These are phyloP conservation scores for Bombus impatiens DNA, from an alignment of 1,140 invertebrate species.

Conservation along the genomic window DNA sequence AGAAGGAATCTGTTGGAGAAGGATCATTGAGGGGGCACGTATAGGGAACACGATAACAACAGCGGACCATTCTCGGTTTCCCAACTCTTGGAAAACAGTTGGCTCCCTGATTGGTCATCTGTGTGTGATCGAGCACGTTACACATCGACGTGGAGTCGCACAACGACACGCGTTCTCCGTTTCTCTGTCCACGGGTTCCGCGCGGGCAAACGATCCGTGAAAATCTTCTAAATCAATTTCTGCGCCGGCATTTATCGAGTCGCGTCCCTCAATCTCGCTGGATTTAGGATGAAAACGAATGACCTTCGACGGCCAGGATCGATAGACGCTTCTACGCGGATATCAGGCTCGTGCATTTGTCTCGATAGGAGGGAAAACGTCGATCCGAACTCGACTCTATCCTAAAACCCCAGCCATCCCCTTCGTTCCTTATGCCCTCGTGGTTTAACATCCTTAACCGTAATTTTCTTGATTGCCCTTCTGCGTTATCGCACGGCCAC, in stretches of 20 bases:
- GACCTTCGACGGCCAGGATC: slow-evolving; percentile 52
- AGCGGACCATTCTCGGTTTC: slow-evolving; percentile 40
- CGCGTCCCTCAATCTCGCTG: slow-evolving; percentile 54
- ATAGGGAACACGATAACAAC: slow-evolving; percentile 34
- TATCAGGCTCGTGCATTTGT: slow-evolving; percentile 49
- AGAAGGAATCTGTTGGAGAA: slow-evolving; percentile 29
- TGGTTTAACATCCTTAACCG: slow-evolving; percentile 39
- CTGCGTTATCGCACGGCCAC: slow-evolving; percentile 10
- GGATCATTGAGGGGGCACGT: slow-evolving; percentile 11
- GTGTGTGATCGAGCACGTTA: slow-evolving; percentile 56
- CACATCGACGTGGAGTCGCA: slow-evolving; percentile 30
- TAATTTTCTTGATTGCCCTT: slow-evolving; percentile 43
- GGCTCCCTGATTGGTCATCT: slow-evolving; percentile 62
- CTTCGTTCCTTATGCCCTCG: background rate
- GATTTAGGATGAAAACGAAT: slow-evolving; percentile 58
- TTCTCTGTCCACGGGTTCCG: slow-evolving; percentile 21
- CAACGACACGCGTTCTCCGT: slow-evolving; percentile 55
- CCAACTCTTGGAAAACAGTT: slow-evolving; percentile 56
- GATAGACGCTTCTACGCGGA: slow-evolving; percentile 43
- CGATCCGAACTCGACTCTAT: slow-evolving; percentile 46
- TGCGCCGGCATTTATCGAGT: slow-evolving; percentile 55
- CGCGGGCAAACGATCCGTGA: slow-evolving; percentile 59
- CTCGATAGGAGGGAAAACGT: slow-evolving; percentile 26
- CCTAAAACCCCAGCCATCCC: background rate
- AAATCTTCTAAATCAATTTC: slow-evolving; percentile 69